Conservation (phyloP, 2,888 invertebrate species). For the Sinelater perroti region DNA sequence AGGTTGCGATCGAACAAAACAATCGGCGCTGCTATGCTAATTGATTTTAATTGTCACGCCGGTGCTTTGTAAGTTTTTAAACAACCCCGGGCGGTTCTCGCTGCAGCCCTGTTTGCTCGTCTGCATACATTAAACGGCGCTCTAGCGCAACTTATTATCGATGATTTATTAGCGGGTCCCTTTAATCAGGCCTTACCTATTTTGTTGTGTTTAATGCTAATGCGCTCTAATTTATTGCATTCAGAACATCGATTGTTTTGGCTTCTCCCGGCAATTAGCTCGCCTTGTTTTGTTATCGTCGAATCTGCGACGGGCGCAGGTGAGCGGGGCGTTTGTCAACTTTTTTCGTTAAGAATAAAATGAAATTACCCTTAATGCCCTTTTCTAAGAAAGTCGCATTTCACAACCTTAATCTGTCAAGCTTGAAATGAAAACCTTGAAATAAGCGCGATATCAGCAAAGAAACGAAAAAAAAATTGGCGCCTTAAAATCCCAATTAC, state of each 20-base stretch:
- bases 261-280: constrained; percentile 6
- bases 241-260: constrained; percentile 32
- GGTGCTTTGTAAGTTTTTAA: constrained; percentile 39
- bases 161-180: constrained; percentile 58
- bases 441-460: too few relatives aligned
- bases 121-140: constrained; percentile 57
- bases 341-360: too few relatives aligned
- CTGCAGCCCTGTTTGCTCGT: constrained; percentile 38
- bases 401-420: too few relatives aligned
- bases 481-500: too few relatives aligned
- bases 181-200: constrained; percentile 57
- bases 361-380: too few relatives aligned
- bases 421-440: too few relatives aligned
- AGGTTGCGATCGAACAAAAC: constrained; percentile 22
- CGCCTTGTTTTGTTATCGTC: not conserved
- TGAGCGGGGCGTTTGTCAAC: too few relatives aligned
- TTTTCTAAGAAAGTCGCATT: too few relatives aligned
- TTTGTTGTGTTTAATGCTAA: constrained; percentile 59
- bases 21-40: constrained; percentile 16
- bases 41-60: constrained; percentile 29
- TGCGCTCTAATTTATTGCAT: constrained; percentile 58
- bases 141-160: constrained; percentile 56
- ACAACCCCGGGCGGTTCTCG: constrained; percentile 39
- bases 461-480: too few relatives aligned
- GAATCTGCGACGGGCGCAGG: not conserved